Percentiles rank a stretch among this genome's conserved stretches.
Evolutionary conservation across 2,888 invertebrate species (phyloP).

Genomic region (Physocephala rufipes): DNA sequence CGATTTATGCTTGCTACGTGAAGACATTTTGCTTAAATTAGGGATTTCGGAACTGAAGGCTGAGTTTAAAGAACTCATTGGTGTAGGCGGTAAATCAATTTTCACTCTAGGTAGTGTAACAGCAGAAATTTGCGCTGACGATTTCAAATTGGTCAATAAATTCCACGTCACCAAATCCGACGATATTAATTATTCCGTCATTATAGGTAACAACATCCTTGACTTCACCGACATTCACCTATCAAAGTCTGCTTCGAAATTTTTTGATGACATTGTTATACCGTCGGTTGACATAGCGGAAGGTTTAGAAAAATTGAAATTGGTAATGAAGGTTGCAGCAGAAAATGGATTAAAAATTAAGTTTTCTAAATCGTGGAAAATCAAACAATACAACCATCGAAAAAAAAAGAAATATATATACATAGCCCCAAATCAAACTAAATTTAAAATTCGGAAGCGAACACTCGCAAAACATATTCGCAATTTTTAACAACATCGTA

Average conservation of each 20-base stretch:
- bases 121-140: background rate
- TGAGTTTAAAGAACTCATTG: constrained; percentile 10
- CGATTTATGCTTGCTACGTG: constrained; percentile 29
- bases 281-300: constrained; percentile 23
- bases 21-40: constrained; percentile 25
- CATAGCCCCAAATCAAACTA: too few species aligned
- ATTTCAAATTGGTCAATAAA: background rate
- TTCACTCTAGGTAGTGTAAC: background rate
- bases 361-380: background rate
- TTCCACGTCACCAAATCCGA: background rate
- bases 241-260: constrained; percentile 2
- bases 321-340: background rate
- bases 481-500: too few species aligned
- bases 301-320: constrained; percentile 23
- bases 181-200: constrained; percentile 13
- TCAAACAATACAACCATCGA: background rate
- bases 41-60: background rate
- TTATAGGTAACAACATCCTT: constrained; percentile 30
- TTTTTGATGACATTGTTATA: constrained; percentile 28
- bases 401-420: too few species aligned
- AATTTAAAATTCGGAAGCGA: too few species aligned
- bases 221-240: constrained; percentile 13
- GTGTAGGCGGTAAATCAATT: constrained; percentile 30
- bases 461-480: too few species aligned
- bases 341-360: background rate